phyloP scores from a whole-genome alignment of 2,888 invertebrate species.

The Uloborus plumipes region DNA sequence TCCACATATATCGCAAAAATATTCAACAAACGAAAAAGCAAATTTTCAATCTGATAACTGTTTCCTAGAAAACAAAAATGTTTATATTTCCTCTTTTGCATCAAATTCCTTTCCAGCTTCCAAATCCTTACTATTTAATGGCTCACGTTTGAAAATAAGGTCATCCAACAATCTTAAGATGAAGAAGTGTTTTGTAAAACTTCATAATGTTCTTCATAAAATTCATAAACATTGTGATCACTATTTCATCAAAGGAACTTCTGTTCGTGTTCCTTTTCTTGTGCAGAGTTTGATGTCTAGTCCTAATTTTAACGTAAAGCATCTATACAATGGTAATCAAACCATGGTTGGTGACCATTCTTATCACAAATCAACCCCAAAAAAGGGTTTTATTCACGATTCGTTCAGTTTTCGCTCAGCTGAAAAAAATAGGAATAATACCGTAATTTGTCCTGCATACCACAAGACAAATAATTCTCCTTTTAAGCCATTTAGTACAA shows the following conservation, averaged over 20 bases:
- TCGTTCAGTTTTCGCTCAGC: constrained; percentile 6
- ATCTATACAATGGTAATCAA: too few species aligned
- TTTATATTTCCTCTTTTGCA: too few species aligned
- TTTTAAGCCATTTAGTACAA: neutral
- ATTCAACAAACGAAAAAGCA: too few species aligned
- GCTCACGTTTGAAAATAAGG: too few species aligned
- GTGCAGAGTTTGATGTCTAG: neutral
- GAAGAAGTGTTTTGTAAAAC: neutral
- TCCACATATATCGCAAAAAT: too few species aligned
- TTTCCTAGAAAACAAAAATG: too few species aligned
- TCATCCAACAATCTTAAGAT: neutral
- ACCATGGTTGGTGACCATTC: too few species aligned
- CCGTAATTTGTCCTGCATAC: neutral
- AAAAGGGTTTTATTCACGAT: neutral
- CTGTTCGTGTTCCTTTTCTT: constrained; percentile 23
- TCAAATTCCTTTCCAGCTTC: too few species aligned
- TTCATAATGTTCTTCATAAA: neutral
- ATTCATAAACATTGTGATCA: neutral
- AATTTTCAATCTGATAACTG: too few species aligned
- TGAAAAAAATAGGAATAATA: neutral
- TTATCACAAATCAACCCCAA: neutral
- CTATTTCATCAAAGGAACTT: constrained; percentile 21
- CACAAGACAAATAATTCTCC: too few species aligned
- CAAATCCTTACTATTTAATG: too few species aligned
- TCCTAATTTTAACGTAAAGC: neutral